Evolutionary conservation across 2,797 vertebrate species (phyloP).

Genomic region (Alauda arvensis): DNA sequence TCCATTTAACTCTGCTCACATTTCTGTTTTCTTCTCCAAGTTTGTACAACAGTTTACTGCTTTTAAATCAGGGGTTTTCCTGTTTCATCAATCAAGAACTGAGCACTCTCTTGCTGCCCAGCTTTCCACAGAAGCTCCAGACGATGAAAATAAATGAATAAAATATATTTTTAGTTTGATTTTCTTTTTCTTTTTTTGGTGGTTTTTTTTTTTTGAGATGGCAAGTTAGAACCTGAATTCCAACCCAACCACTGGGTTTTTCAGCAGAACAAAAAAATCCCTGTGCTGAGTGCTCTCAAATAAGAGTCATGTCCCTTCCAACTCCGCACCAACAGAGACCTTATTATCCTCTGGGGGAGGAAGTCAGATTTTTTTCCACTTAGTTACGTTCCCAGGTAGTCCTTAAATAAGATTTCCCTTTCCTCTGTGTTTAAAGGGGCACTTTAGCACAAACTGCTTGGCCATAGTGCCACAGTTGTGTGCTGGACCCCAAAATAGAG

Average conservation of each 20-base stretch:
- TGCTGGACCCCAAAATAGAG: background rate
- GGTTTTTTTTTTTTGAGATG: background rate
- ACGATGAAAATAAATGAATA: slow-evolving; percentile 26
- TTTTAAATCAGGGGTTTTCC: slow-evolving; percentile 34
- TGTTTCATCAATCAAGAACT: background rate
- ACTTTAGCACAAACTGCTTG: background rate
- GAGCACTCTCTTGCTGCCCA: background rate
- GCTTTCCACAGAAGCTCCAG: slow-evolving; percentile 29
- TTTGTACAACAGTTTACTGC: background rate
- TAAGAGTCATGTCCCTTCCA: slow-evolving; percentile 32
- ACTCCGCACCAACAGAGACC: slow-evolving; percentile 8
- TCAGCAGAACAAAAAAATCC: slow-evolving; percentile 53
- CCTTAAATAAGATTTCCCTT: slow-evolving; percentile 48
- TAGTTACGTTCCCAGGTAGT: slow-evolving; percentile 49
- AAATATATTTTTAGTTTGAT: slow-evolving; percentile 14
- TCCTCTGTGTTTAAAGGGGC: slow-evolving; percentile 21
- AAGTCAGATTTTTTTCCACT: slow-evolving; percentile 55
- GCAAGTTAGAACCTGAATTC: slow-evolving; percentile 44
- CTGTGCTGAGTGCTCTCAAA: slow-evolving; percentile 35
- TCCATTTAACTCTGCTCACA: background rate
- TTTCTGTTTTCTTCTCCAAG: background rate
- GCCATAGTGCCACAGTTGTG: background rate
- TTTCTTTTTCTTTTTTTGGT: background rate
- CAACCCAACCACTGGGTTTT: slow-evolving; percentile 40
- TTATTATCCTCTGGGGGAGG: slow-evolving; percentile 46